Conservation (phyloP, 1,140 invertebrate genomes). For the Pachypsylla venusta region DNA sequence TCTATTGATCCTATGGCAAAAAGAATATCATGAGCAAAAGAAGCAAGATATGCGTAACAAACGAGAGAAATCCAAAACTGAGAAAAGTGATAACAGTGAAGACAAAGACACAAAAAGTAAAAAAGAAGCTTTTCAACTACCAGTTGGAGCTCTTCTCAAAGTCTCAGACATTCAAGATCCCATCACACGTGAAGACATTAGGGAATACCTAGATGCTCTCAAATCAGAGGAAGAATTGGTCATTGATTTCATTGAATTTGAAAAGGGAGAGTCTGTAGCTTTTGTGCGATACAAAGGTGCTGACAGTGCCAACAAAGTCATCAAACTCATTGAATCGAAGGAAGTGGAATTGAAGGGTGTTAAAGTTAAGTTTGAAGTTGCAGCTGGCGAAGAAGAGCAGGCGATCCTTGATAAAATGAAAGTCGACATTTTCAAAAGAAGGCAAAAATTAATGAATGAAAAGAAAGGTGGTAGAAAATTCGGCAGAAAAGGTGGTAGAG, state of each 20-base stretch:
- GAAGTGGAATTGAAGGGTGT: neutral
- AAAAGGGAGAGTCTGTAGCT: neutral
- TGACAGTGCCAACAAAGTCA: neutral
- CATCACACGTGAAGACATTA: neutral
- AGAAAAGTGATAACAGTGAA: neutral
- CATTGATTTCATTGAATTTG: slow-evolving; percentile 4
- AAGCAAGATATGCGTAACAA: neutral
- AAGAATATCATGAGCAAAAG: neutral
- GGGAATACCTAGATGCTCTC: neutral
- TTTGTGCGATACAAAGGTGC: neutral
- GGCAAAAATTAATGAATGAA: slow-evolving; percentile 2
- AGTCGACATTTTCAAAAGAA: slow-evolving; percentile 3
- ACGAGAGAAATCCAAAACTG: neutral
- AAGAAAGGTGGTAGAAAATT: slow-evolving; percentile 7
- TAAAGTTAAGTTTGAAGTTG: neutral
- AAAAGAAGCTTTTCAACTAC: neutral
- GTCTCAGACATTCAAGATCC: neutral
- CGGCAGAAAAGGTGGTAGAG: neutral
- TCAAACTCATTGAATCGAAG: neutral
- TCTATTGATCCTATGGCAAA: neutral
- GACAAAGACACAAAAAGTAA: neutral
- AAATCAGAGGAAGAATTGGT: neutral
- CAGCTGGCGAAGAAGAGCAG: neutral
- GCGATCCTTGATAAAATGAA: neutral
- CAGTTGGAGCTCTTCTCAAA: neutral